Evolutionary conservation across 2,888 invertebrate species (phyloP).

Genomic region (Andrena camellia): DNA sequence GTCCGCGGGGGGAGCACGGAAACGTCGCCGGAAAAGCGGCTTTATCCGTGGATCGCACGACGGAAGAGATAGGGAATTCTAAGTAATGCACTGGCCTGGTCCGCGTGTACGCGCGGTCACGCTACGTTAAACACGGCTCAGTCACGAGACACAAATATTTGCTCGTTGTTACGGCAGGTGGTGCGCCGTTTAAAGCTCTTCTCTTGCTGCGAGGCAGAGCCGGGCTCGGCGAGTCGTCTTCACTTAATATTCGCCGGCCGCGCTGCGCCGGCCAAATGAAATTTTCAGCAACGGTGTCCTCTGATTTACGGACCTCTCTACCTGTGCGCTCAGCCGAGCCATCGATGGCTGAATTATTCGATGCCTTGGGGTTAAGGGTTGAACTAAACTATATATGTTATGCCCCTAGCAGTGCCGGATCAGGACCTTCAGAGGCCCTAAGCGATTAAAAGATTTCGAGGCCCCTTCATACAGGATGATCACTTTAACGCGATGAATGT

Average conservation of each 20-base stretch:
- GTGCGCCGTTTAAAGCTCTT: conserved; percentile 46
- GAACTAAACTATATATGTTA: no score
- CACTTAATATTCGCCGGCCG: conserved; percentile 49
- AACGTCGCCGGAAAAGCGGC: conserved; percentile 55
- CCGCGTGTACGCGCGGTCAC: conserved; percentile 60
- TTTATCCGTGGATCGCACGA: conserved; percentile 60
- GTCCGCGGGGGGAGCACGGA: conserved; percentile 19
- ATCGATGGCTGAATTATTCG: conserved; percentile 15
- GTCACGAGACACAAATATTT: conserved; percentile 71
- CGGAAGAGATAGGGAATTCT: conserved; percentile 69
- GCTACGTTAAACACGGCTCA: conserved; percentile 67
- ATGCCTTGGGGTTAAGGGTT: no score
- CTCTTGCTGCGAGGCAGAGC: neutral
- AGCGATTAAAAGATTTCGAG: no score
- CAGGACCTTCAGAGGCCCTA: no score
- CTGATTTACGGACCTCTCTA: conserved; percentile 15
- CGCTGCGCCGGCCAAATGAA: conserved; percentile 37
- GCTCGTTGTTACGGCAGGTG: conserved; percentile 62
- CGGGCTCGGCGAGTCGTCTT: neutral
- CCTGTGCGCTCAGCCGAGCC: neutral
- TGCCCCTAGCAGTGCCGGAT: no score
- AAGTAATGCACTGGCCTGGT: conserved; percentile 63
- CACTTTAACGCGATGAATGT: no score
- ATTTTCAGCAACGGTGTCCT: conserved; percentile 40
- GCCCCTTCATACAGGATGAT: no score